phyloP scores from a whole-genome alignment of 2,797 vertebrate genomes.

The Halcyon chelicuti region DNA sequence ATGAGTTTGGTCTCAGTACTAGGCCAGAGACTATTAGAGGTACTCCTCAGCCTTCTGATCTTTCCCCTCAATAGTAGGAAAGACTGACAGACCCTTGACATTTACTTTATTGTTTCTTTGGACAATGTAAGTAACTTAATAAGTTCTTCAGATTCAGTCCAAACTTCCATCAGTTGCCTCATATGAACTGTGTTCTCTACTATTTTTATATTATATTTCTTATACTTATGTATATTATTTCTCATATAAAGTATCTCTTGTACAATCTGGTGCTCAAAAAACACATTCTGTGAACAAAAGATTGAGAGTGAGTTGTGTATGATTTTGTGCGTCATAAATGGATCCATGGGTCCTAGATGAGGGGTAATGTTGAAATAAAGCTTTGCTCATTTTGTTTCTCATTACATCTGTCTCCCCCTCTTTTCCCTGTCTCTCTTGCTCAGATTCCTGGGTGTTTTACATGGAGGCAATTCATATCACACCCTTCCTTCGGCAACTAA shows the following conservation, averaged over 20 bases:
- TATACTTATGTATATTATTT: background rate
- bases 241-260: background rate
- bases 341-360: background rate
- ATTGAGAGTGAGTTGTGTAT: rapidly evolving
- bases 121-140: background rate
- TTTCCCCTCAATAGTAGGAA: background rate
- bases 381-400: background rate
- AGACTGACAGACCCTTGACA: background rate
- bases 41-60: background rate
- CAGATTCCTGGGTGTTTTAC: background rate
- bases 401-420: background rate
- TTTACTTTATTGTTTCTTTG: background rate
- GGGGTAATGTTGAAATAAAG: background rate
- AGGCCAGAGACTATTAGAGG: background rate
- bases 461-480: background rate
- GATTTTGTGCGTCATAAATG: background rate
- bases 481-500: background rate
- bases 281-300: background rate
- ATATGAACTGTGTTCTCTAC: background rate
- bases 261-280: background rate
- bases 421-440: background rate
- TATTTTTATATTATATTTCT: background rate
- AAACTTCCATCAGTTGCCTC: background rate
- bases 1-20: background rate
- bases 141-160: background rate